Percentiles rank a stretch among this genome's conserved stretches.
phyloP scores from a whole-genome alignment of 2,888 invertebrate species.

The Catocala sponsa region DNA sequence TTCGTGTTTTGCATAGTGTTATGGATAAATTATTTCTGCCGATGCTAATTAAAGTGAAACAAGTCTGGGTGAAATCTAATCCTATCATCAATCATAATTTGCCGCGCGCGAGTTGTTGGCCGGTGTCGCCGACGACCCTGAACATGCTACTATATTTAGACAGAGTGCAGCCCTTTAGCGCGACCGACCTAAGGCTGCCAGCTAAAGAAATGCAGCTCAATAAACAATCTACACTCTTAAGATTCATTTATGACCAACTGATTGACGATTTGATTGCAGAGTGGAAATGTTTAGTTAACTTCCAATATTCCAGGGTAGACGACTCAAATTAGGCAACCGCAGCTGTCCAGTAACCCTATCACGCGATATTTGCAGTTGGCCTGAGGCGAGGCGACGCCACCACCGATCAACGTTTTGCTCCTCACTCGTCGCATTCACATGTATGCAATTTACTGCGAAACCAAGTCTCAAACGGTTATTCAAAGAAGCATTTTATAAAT shows the following conservation, averaged over 20 bases:
- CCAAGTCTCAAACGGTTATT: conserved; percentile 25
- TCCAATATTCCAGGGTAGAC: too few relatives aligned
- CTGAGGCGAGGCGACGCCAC: conserved; percentile 40
- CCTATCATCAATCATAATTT: conserved; percentile 82
- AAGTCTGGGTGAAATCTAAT: conserved; percentile 64
- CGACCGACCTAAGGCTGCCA: conserved; percentile 41
- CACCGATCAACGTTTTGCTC: conserved; percentile 31
- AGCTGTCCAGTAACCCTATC: conserved; percentile 51
- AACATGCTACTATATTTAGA: conserved; percentile 77
- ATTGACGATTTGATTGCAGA: too few relatives aligned
- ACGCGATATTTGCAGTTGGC: conserved; percentile 68
- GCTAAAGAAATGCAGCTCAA: conserved; percentile 27
- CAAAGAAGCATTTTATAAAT: conserved; percentile 40
- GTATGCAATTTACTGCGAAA: conserved; percentile 45
- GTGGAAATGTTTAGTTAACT: too few relatives aligned
- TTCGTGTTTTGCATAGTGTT: conserved; percentile 29
- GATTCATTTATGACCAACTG: too few relatives aligned
- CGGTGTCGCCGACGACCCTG: conserved; percentile 77
- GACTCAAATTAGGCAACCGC: background rate
- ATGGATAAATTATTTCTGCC: conserved; percentile 40
- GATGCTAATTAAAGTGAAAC: conserved; percentile 54
- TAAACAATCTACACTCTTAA: background rate
- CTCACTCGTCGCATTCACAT: conserved; percentile 42
- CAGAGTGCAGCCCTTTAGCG: conserved; percentile 59
- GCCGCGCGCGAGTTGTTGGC: conserved; percentile 77